These are phyloP conservation scores for Hyphantria cunea DNA, from an alignment of 1,140 invertebrate species.

Conservation along the genomic window DNA sequence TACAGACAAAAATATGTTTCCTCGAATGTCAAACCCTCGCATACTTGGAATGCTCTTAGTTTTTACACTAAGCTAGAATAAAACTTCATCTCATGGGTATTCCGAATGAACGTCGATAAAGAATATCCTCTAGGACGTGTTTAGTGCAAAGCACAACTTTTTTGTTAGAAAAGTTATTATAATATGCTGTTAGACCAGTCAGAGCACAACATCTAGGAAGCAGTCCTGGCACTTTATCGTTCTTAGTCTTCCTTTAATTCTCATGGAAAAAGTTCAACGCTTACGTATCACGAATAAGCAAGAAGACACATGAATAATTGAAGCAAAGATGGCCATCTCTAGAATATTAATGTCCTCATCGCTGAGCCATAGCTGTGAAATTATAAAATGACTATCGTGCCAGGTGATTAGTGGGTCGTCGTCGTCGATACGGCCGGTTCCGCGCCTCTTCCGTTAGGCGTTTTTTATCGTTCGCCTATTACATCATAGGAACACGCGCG, in stretches of 20 bases:
- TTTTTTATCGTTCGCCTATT: constrained; percentile 64
- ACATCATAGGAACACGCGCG: constrained; percentile 62
- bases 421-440: constrained; percentile 51
- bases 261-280: constrained; percentile 46
- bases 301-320: constrained; percentile 46
- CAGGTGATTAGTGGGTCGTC: constrained; percentile 51
- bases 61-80: constrained; percentile 16
- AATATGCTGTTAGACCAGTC: constrained; percentile 53
- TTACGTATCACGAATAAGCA: constrained; percentile 38
- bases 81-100: constrained; percentile 24
- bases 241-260: constrained; percentile 42
- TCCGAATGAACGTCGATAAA: constrained; percentile 34
- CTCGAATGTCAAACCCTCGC: constrained; percentile 8
- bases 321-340: constrained; percentile 32
- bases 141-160: constrained; percentile 41
- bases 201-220: constrained; percentile 48
- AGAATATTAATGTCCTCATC: constrained; percentile 38
- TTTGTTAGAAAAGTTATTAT: constrained; percentile 53
- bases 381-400: constrained; percentile 37
- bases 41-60: constrained; percentile 12
- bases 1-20: constrained; percentile 15
- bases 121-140: constrained; percentile 37
- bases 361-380: constrained; percentile 32
- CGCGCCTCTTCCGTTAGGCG: constrained; percentile 60
- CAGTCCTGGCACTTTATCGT: constrained; percentile 50